Conservation (phyloP, 2,113 vertebrate species). For the Phasianus colchicus region DNA sequence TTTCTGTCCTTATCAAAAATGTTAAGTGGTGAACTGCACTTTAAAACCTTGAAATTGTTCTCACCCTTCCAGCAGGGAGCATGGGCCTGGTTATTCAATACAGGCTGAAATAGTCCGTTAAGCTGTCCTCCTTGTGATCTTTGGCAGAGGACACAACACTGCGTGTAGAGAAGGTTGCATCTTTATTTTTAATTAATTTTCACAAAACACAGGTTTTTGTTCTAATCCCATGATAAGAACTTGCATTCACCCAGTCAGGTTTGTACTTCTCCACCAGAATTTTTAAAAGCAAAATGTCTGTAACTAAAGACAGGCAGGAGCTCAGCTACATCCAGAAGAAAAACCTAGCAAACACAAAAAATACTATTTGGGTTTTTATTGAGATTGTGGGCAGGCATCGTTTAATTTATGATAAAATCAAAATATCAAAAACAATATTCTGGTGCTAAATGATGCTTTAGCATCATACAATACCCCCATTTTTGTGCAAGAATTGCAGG, state of each 20-base stretch:
- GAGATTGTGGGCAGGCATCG: neutral
- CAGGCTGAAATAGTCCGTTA: neutral
- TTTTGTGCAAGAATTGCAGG: neutral
- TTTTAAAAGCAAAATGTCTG: neutral
- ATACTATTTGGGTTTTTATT: fast-evolving
- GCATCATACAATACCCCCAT: neutral
- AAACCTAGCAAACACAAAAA: neutral
- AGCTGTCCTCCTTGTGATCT: neutral
- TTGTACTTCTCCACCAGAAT: neutral
- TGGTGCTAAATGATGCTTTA: neutral
- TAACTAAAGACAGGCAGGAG: neutral
- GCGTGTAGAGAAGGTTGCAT: neutral
- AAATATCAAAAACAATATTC: neutral
- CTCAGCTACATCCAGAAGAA: neutral
- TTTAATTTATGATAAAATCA: neutral
- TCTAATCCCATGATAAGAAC: neutral
- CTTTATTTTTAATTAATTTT: neutral
- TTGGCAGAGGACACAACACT: neutral
- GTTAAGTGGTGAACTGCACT: neutral
- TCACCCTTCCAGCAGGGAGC: neutral
- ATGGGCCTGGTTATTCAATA: neutral
- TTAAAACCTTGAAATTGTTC: neutral
- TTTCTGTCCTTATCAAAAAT: neutral
- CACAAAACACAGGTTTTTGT: neutral
- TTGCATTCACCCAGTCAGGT: neutral